Evolutionary conservation across 2,113 vertebrate species (phyloP).

Genomic region (Phoenicopterus ruber): DNA sequence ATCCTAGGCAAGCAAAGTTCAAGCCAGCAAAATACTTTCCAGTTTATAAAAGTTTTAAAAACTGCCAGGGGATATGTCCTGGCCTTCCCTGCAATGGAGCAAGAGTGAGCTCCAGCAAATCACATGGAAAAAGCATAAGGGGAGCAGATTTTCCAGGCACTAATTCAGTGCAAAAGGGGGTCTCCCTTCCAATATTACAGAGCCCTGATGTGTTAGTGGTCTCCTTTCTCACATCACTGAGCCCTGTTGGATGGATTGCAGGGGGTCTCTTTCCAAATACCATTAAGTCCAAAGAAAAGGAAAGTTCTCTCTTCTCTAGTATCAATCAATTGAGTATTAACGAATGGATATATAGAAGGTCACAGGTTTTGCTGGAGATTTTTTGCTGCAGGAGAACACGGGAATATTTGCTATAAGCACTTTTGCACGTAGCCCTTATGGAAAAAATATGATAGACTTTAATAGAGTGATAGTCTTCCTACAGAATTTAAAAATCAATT

Average conservation of each 20-base stretch:
- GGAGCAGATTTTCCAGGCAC: constrained; percentile 65
- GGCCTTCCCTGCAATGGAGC: constrained; percentile 44
- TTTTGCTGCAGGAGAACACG: not conserved
- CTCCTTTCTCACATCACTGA: not conserved
- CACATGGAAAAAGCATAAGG: constrained; percentile 63
- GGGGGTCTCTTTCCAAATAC: constrained; percentile 45
- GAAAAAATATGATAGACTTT: constrained; percentile 38
- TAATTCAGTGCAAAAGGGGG: constrained; percentile 43
- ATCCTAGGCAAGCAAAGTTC: constrained; percentile 30
- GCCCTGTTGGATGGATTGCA: constrained; percentile 17
- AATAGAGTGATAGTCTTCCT: constrained; percentile 41
- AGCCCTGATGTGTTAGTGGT: not conserved
- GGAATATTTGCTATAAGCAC: constrained; percentile 24
- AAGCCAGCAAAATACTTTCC: constrained; percentile 74
- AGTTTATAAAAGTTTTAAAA: constrained; percentile 70
- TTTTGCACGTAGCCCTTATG: not conserved
- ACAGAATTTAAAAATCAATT: constrained; percentile 39
- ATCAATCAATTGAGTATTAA: constrained; percentile 3
- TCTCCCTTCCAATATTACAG: constrained; percentile 51
- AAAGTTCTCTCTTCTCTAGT: constrained; percentile 12
- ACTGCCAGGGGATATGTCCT: constrained; percentile 62
- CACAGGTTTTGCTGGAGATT: not conserved
- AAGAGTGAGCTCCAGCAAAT: constrained; percentile 40
- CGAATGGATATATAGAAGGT: not conserved
- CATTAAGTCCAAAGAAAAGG: not conserved